Conservation (phyloP, 1,140 invertebrate genomes). For the Pseudomyrmex dendroicus region DNA sequence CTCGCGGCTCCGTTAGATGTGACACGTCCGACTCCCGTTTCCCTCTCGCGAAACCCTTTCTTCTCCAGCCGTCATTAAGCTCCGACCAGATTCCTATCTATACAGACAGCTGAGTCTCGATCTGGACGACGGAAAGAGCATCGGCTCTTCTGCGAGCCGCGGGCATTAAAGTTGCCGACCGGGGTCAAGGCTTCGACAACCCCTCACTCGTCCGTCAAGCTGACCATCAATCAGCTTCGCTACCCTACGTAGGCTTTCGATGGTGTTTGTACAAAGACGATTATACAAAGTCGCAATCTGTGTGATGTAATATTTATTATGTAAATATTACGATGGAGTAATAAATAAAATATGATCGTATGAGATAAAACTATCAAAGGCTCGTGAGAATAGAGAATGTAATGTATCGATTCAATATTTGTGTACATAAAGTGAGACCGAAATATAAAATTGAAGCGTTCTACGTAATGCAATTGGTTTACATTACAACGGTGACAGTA, state of each 20-base stretch:
- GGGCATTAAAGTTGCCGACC: slow-evolving; percentile 76
- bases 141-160: slow-evolving; percentile 62
- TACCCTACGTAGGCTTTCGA: slow-evolving; percentile 8
- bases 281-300: too few relatives aligned
- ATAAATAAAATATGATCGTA: too few relatives aligned
- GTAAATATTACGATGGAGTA: too few relatives aligned
- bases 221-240: slow-evolving; percentile 78
- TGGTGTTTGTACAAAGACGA: not conserved
- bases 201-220: slow-evolving; percentile 73
- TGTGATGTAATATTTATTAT: too few relatives aligned
- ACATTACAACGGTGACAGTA: too few relatives aligned
- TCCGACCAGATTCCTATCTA: slow-evolving; percentile 80
- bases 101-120: slow-evolving; percentile 75
- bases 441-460: too few relatives aligned
- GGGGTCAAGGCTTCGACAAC: slow-evolving; percentile 80
- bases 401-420: too few relatives aligned
- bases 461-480: too few relatives aligned
- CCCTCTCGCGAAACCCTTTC: slow-evolving; percentile 63
- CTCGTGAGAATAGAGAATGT: too few relatives aligned
- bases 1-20: slow-evolving; percentile 81
- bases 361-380: too few relatives aligned
- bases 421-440: too few relatives aligned
- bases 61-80: slow-evolving; percentile 80
- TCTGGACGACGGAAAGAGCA: slow-evolving; percentile 68
- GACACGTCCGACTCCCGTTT: slow-evolving; percentile 72